Percentiles rank a stretch among this genome's conserved stretches.
phyloP scores from a whole-genome alignment of 2,888 invertebrate species.

The Clistopyga incitator region DNA sequence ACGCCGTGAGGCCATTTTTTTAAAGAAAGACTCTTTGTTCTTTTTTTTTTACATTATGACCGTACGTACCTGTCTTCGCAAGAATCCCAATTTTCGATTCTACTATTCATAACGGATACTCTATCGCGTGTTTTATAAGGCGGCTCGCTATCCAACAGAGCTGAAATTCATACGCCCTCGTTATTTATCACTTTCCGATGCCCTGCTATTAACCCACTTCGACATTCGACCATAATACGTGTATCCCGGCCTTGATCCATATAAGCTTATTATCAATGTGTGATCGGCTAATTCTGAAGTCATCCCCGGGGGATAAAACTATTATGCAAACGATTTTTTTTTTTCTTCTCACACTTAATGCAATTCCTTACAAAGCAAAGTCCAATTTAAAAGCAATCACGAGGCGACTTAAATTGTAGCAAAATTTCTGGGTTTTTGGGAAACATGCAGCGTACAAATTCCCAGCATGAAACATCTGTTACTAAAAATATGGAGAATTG shows the following conservation, averaged over 20 bases:
- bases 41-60: slow-evolving; percentile 30
- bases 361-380: slow-evolving; percentile 19
- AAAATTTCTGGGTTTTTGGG: background rate
- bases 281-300: slow-evolving; percentile 77
- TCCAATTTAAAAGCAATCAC: slow-evolving; percentile 5
- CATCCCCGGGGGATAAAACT: slow-evolving; percentile 48
- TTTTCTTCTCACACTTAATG: slow-evolving; percentile 32
- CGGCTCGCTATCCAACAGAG: slow-evolving; percentile 81
- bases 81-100: slow-evolving; percentile 80
- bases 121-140: slow-evolving; percentile 81
- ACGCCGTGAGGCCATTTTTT: slow-evolving; percentile 40
- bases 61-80: slow-evolving; percentile 80
- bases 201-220: slow-evolving; percentile 46
- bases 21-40: slow-evolving; percentile 29
- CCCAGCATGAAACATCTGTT: too few relatives aligned
- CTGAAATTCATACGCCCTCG: slow-evolving; percentile 78
- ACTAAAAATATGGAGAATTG: too few relatives aligned
- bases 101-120: slow-evolving; percentile 80
- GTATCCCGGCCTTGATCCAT: slow-evolving; percentile 45
- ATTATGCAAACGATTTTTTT: slow-evolving; percentile 26
- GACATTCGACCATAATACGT: slow-evolving; percentile 53
- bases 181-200: slow-evolving; percentile 56
- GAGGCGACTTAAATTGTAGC: slow-evolving; percentile 9
- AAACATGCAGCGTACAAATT: slow-evolving; percentile 14
- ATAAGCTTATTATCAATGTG: slow-evolving; percentile 28